Conservation (phyloP, 1,140 invertebrate genomes). For the Oppia nitens region DNA sequence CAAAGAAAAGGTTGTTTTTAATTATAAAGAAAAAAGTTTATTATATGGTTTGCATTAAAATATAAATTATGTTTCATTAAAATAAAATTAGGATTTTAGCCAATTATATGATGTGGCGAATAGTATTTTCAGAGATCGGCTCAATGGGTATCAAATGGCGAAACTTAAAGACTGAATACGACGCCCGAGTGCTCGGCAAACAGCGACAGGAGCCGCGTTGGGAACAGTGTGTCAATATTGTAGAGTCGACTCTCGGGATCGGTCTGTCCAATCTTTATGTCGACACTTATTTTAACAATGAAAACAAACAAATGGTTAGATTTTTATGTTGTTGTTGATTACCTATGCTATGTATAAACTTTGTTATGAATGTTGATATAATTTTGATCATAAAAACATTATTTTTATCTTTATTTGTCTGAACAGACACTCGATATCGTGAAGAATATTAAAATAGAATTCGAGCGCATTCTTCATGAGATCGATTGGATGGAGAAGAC, state of each 20-base stretch:
- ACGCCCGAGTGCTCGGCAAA: conserved; percentile 19
- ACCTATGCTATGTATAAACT: neutral
- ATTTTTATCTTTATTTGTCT: conserved; percentile 31
- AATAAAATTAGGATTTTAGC: conserved; percentile 25
- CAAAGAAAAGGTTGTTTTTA: conserved; percentile 3
- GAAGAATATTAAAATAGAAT: conserved; percentile 21
- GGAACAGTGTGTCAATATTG: conserved; percentile 21
- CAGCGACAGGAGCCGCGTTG: conserved; percentile 24
- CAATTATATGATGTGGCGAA: conserved; percentile 49
- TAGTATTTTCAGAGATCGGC: conserved; percentile 37
- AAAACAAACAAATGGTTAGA: conserved; percentile 28
- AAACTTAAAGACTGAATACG: conserved; percentile 4
- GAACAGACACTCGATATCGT: conserved; percentile 22
- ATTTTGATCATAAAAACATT: neutral
- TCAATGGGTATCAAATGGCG: conserved; percentile 21
- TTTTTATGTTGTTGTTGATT: neutral
- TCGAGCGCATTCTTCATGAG: conserved; percentile 39
- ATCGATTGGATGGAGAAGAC: conserved; percentile 80
- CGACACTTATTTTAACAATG: conserved; percentile 31
- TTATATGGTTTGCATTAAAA: neutral
- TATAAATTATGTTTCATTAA: too few relatives aligned
- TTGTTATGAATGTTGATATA: neutral
- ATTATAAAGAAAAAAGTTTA: neutral
- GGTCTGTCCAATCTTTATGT: conserved; percentile 34
- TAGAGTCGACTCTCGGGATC: conserved; percentile 28